Evolutionary conservation across 1,140 invertebrate genomes (phyloP).

Genomic region (Sipha flava): DNA sequence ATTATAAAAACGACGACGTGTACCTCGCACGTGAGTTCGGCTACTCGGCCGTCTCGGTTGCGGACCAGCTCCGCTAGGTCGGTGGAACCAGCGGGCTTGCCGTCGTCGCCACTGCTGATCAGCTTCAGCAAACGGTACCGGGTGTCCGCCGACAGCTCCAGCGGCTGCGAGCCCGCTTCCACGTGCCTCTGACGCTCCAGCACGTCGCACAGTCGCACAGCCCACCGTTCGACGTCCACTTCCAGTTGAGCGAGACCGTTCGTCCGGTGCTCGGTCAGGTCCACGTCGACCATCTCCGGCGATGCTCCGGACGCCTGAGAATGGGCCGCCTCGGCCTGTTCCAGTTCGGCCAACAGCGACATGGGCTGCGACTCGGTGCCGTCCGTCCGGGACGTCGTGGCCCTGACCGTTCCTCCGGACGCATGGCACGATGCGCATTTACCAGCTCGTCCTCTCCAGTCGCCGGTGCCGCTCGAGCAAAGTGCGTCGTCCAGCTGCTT

Average conservation of each 20-base stretch:
- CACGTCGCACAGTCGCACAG: neutral
- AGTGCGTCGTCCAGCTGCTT: constrained; percentile 3
- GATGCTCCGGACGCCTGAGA: neutral
- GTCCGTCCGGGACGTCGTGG: neutral
- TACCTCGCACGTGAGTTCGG: constrained; percentile 3
- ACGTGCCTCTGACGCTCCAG: neutral
- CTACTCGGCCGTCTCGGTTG: neutral
- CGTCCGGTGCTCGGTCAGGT: neutral
- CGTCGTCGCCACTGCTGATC: neutral
- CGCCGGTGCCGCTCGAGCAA: neutral
- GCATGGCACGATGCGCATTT: neutral
- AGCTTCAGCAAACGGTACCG: neutral
- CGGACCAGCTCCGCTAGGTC: neutral
- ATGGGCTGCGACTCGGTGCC: neutral
- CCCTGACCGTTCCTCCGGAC: too few relatives aligned
- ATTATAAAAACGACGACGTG: too few relatives aligned
- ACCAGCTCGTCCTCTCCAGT: neutral
- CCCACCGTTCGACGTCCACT: neutral
- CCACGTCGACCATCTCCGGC: neutral
- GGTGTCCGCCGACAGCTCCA: neutral
- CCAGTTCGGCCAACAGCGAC: neutral
- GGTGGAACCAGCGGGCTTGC: neutral
- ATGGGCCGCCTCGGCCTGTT: neutral
- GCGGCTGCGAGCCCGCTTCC: neutral
- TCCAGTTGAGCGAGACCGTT: neutral